Evolutionary conservation across 1,140 invertebrate species (phyloP), one percentile per base, ranked within the genome.

Genomic region (Plodia interpunctella): DNA sequence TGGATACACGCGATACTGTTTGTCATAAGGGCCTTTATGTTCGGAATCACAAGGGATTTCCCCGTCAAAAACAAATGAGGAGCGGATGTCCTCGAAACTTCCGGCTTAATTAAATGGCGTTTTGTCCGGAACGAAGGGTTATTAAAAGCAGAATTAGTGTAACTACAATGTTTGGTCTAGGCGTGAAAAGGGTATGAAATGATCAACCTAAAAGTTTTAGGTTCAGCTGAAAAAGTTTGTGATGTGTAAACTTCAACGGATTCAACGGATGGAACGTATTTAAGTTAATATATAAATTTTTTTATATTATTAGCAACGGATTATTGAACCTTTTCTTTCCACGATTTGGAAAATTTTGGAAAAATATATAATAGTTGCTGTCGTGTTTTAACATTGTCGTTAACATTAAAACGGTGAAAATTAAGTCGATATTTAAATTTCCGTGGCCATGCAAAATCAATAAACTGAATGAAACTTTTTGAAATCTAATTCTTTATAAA

Each of bases 51-150:
- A 67, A 63, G 70, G 79, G 74, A 78, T 68, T 70, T 75, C 59
- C 52, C 62, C 63, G 65, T 70, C 65, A 65, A 74, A 75, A 73
- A 73, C 69, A 75, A 73, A 72, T 65, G 50, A 28, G 59, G 59
- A 52, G 63, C 70, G 59, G 60, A 64, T 68, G 64, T 70, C 76
- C 74, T 72, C 63, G 65, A 62, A 71, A 76, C 73, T 80, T 76
- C 70, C 77, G 75, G 76, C 74, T 80, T 77, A 80, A 83, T 80
- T 78, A 80, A 83, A 73, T 72, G 68, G 62, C 68, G 65, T 73
- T 71, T 68, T 69, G 56, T 68, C 54, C 57, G 60, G 56, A 53
- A 57, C 56, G 20, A 59, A 65, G 62, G 59, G 59, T 65, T 72
- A 64, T 62, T 68, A 66, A 28, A 28, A 61, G 49, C 49, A 50